Evolutionary conservation across 2,888 invertebrate species (phyloP).

Genomic region (Venusia cambrica): DNA sequence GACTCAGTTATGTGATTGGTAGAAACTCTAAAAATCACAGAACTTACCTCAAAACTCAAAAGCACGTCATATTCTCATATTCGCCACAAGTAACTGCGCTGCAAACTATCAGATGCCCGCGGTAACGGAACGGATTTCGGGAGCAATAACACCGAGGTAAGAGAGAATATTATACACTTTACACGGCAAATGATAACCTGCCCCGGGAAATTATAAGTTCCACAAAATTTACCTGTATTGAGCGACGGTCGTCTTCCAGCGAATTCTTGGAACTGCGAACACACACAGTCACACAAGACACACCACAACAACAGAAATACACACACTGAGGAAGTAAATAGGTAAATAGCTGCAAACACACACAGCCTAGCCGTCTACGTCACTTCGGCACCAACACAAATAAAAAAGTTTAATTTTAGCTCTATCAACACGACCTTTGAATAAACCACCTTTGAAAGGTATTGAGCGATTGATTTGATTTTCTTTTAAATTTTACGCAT

Average conservation of each 20-base stretch:
- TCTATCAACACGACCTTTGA: slow-evolving; percentile 51
- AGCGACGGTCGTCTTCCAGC: slow-evolving; percentile 44
- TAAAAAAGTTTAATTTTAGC: slow-evolving; percentile 58
- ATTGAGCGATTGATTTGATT: slow-evolving; percentile 3
- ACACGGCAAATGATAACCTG: background rate
- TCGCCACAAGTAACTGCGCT: slow-evolving; percentile 13
- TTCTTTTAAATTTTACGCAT: slow-evolving; percentile 14
- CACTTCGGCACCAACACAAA: slow-evolving; percentile 39
- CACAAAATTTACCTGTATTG: slow-evolving; percentile 55
- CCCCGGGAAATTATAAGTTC: slow-evolving; percentile 15
- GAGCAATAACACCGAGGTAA: slow-evolving; percentile 10
- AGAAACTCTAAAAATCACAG: no score
- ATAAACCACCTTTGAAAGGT: slow-evolving; percentile 14
- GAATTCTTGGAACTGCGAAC: slow-evolving; percentile 68
- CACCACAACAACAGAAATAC: no score
- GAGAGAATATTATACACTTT: slow-evolving; percentile 15
- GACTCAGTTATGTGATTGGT: no score
- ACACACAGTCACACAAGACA: slow-evolving; percentile 44
- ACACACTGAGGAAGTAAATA: no score
- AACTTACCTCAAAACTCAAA: slow-evolving; percentile 18
- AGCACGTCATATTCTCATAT: slow-evolving; percentile 29
- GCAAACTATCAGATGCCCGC: slow-evolving; percentile 11
- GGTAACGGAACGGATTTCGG: slow-evolving; percentile 8
- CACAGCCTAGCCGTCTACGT: no score
- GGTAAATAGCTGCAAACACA: no score